phyloP scores from a whole-genome alignment of 30 jellyfish, hydroid and myxozoan species.

The Cassiopea andromeda region DNA sequence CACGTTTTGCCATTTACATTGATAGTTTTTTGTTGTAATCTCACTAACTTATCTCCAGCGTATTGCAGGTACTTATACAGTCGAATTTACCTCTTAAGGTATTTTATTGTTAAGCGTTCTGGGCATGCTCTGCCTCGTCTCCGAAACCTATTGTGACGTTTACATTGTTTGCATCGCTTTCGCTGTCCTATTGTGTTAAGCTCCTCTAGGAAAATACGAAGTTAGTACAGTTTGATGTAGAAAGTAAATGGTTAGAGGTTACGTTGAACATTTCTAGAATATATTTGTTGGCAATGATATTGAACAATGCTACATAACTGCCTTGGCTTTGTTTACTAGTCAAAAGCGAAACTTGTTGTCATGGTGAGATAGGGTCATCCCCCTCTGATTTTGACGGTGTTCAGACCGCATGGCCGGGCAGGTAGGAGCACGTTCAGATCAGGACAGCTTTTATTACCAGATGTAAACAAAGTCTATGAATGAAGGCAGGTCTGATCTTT shows the following conservation, averaged over 20 bases:
- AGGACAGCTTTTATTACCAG: not conserved
- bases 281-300: not conserved
- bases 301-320: not conserved
- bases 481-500: too few relatives aligned
- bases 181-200: not conserved
- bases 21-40: not conserved
- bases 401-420: slow-evolving; percentile 23
- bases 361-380: slow-evolving; percentile 23
- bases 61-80: not conserved
- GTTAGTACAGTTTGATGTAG: not conserved
- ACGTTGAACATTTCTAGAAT: not conserved
- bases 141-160: slow-evolving; percentile 39
- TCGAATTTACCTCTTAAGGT: slow-evolving; percentile 26
- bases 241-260: not conserved
- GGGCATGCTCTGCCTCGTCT: slow-evolving; percentile 84
- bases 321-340: not conserved
- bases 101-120: slow-evolving; percentile 46
- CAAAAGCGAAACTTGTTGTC: not conserved
- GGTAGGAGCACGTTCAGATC: slow-evolving; percentile 22
- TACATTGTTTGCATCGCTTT: not conserved
- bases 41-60: not conserved
- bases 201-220: not conserved
- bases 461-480: not conserved
- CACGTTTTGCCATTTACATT: slow-evolving; percentile 5
- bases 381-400: slow-evolving; percentile 9